phyloP scores from a whole-genome alignment of 2,888 invertebrate genomes.

The Congeria kusceri region DNA sequence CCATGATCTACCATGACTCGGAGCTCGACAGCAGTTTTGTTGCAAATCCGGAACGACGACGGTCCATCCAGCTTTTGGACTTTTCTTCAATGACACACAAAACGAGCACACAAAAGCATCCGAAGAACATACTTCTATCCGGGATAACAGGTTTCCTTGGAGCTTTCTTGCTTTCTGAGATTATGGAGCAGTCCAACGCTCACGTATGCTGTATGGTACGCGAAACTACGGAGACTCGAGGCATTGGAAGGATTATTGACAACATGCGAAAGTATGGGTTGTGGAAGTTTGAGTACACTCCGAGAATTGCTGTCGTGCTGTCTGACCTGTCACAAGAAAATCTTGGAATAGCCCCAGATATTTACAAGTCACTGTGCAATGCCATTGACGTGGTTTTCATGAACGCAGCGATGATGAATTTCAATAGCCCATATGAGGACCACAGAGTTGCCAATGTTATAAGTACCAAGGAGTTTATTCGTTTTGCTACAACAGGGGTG shows the following conservation, averaged over 20 bases:
- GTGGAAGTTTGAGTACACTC: conserved; percentile 68
- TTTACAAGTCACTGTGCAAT: conserved; percentile 65
- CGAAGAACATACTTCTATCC: conserved; percentile 70
- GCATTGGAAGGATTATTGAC: conserved; percentile 69
- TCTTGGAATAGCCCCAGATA: conserved; percentile 70
- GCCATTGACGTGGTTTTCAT: conserved; percentile 70
- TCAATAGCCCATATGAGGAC: conserved; percentile 71
- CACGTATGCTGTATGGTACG: conserved; percentile 75
- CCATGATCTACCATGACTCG: conserved; percentile 65
- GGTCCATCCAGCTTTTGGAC: conserved; percentile 58
- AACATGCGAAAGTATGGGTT: conserved; percentile 72
- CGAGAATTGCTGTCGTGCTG: conserved; percentile 69
- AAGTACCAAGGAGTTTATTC: conserved; percentile 71
- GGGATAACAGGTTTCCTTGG: conserved; percentile 75
- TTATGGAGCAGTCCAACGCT: conserved; percentile 68
- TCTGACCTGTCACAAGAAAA: conserved; percentile 69
- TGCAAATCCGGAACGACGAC: conserved; percentile 50
- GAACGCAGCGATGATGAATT: conserved; percentile 76
- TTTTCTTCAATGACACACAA: conserved; percentile 42
- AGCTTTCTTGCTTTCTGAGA: conserved; percentile 68
- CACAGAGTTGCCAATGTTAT: conserved; percentile 70
- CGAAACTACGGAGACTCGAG: conserved; percentile 67
- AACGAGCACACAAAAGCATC: conserved; percentile 41
- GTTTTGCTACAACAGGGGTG: conserved; percentile 68
- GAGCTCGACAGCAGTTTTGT: conserved; percentile 45